Base-by-base conservation (phyloP, 2,797 vertebrate species). In the Sebastiscus tertius region DNA sequence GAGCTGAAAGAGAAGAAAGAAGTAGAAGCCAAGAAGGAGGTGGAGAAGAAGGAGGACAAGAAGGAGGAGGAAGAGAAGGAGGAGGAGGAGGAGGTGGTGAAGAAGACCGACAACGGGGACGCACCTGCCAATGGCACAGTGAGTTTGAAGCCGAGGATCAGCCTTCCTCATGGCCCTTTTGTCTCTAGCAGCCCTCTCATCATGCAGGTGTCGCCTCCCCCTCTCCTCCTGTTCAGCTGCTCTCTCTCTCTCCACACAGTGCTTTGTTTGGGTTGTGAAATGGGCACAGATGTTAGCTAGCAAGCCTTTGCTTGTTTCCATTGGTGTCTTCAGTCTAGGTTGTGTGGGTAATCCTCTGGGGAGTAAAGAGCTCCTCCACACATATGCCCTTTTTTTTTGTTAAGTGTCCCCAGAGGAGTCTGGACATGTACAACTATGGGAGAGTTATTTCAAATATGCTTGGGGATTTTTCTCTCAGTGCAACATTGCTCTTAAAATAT, bases 1-100 rank as follows among this genome's bases (percentile, higher is more conserved):
- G 96, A 97, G 67, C 94, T 97, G 88, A 97, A 97, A 73, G 96
- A 97, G 87, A 97, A 97, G 94, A 97, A 97, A 93, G 96, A 96
- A 87, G 94, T 88, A 24, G 92, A 92, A 76, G 93, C 90, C 4
- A 49, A 86, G 79, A 6, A 49, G 76, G 6, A 87, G 67, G 65
- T 93, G 72, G 7, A 42, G 36, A 39, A 39, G 39, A 42, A 42
- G 39, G 6, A 42, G 39, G 39, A 42, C 58, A 61, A 86, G 79
- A 8, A 49, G 76, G 1, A 87, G 62, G 65, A 94, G 72, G 8
- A 33, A 0, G 16, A 86, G 76, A 3, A 46, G 27, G 6, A 87
- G 60, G 65, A 94, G 71, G 5, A 87, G 64, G n/a, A 86, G 77
- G 9, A 49, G 76, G 6, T 86, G 67, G 63, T 93, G 74, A 79